Evolutionary conservation across 2,888 invertebrate species (phyloP).

Genomic region (Cyclophora albipunctata): DNA sequence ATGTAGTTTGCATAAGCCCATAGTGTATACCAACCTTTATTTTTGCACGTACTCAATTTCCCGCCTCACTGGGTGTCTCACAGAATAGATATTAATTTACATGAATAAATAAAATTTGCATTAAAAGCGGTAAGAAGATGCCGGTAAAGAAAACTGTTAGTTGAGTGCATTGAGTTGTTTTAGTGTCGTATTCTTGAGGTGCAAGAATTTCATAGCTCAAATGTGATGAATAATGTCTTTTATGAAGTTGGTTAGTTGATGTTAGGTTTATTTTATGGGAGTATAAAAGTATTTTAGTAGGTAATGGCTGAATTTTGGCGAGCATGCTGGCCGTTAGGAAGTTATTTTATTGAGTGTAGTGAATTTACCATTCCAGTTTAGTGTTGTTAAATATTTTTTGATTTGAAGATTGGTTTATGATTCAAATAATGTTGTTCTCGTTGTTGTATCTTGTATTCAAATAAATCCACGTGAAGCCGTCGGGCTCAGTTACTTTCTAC

Average conservation of each 20-base stretch:
- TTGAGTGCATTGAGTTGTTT: conserved; percentile 35
- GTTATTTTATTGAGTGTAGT: too few relatives aligned
- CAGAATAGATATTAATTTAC: conserved; percentile 75
- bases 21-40: conserved; percentile 47
- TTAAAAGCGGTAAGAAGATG: conserved; percentile 57
- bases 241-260: conserved; percentile 18
- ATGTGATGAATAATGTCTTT: conserved; percentile 17
- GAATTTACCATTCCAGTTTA: too few relatives aligned
- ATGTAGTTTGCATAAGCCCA: conserved; percentile 56
- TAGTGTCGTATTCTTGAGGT: conserved; percentile 22
- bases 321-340: neutral
- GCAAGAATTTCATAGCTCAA: conserved; percentile 15
- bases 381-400: too few relatives aligned
- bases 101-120: conserved; percentile 76
- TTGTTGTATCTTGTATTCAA: too few relatives aligned
- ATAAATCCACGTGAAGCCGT: too few relatives aligned
- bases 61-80: conserved; percentile 64
- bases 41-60: conserved; percentile 75
- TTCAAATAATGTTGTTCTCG: too few relatives aligned
- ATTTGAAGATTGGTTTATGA: too few relatives aligned
- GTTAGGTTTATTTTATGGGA: neutral
- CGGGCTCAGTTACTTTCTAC: too few relatives aligned
- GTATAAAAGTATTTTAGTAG: too few relatives aligned
- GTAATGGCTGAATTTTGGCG: conserved; percentile 1
- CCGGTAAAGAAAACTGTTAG: conserved; percentile 48